Conservation (phyloP, 2,113 vertebrate genomes). For the Falco punctatus region DNA sequence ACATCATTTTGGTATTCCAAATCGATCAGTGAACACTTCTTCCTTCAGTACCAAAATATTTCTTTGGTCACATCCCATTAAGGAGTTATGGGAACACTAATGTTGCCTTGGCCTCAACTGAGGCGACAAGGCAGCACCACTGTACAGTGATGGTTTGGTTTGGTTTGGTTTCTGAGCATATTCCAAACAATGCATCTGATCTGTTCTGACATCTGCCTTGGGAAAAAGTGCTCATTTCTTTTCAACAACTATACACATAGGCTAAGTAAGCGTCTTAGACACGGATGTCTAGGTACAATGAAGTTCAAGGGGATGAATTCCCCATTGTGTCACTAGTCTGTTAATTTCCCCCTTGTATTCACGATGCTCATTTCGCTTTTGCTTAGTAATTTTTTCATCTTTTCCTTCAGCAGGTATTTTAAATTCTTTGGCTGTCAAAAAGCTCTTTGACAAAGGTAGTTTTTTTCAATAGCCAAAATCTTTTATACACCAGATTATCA, state of each 20-base stretch:
- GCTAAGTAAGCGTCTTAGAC: neutral
- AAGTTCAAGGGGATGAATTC: neutral
- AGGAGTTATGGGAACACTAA: neutral
- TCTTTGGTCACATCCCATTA: neutral
- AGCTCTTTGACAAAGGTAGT: neutral
- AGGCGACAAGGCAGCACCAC: neutral
- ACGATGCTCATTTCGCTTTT: neutral
- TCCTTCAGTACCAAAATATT: neutral
- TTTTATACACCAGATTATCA: neutral
- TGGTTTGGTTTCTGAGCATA: neutral
- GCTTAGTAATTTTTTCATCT: neutral
- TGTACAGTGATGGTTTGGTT: neutral
- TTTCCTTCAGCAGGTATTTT: neutral
- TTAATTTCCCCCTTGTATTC: neutral
- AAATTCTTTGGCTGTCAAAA: neutral
- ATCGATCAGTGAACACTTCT: neutral
- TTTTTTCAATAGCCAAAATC: neutral
- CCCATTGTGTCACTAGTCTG: neutral
- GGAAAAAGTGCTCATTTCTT: neutral
- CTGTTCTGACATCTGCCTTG: neutral
- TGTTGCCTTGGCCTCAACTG: neutral
- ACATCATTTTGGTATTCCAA: neutral
- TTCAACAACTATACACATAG: neutral
- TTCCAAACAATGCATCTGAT: neutral
- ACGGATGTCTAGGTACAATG: neutral